Evolutionary conservation across 2,113 vertebrate genomes (phyloP).

Genomic region (Gavialis gangeticus): DNA sequence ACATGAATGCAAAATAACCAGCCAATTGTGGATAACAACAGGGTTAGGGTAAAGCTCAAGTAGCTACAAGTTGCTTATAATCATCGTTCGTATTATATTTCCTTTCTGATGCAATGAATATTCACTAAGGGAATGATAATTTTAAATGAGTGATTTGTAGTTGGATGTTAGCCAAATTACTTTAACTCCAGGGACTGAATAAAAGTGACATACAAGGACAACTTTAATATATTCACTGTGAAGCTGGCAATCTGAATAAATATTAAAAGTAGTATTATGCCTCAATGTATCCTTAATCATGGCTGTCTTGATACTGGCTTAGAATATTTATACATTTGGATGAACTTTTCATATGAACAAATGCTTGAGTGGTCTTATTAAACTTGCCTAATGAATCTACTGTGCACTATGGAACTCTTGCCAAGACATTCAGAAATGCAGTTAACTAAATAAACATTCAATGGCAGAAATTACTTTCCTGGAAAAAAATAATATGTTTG

Average conservation of each 20-base stretch:
- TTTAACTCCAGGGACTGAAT: slow-evolving; percentile 58
- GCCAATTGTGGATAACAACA: slow-evolving; percentile 25
- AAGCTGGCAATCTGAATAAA: slow-evolving; percentile 58
- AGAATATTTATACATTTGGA: slow-evolving; percentile 58
- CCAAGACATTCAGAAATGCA: slow-evolving; percentile 59
- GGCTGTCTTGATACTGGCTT: slow-evolving; percentile 43
- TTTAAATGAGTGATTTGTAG: slow-evolving; percentile 70
- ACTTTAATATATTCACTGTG: slow-evolving; percentile 57
- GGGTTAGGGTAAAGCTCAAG: slow-evolving; percentile 63
- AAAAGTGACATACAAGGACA: slow-evolving; percentile 69
- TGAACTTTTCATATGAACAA: slow-evolving; percentile 56
- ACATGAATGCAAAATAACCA: neutral
- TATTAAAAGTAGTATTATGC: slow-evolving; percentile 40
- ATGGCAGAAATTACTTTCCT: slow-evolving; percentile 32
- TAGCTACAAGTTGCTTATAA: slow-evolving; percentile 47
- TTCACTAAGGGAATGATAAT: slow-evolving; percentile 75
- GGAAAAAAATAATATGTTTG: slow-evolving; percentile 43
- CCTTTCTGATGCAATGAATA: slow-evolving; percentile 67
- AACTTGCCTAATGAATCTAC: slow-evolving; percentile 51
- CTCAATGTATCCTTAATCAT: slow-evolving; percentile 54
- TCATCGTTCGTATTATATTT: slow-evolving; percentile 68
- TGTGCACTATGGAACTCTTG: slow-evolving; percentile 41
- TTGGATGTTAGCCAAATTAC: slow-evolving; percentile 73
- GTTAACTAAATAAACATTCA: slow-evolving; percentile 38
- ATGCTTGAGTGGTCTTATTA: slow-evolving; percentile 60